These are phyloP conservation scores for Phrynocephalus vlangalii DNA, from an alignment of 2,797 vertebrate species.

Conservation along the genomic window DNA sequence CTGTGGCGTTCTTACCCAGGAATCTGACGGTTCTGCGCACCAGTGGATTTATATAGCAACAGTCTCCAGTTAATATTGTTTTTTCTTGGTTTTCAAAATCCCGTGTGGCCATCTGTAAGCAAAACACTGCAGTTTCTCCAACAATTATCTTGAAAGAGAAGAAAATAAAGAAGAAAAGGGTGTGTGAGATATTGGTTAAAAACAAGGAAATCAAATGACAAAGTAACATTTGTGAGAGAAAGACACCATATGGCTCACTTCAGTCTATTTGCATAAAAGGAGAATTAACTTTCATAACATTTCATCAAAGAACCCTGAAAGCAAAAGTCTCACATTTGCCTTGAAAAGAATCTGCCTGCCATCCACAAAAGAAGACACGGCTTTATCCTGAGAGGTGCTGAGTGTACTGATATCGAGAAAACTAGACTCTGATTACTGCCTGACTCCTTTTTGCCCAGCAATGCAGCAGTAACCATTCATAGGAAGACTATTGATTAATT, in stretches of 20 bases:
- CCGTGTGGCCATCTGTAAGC: conserved; percentile 95
- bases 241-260: conserved; percentile 24
- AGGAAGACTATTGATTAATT: too few species aligned
- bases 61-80: conserved; percentile 95
- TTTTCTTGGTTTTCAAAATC: conserved; percentile 96
- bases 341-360: conserved; percentile 6
- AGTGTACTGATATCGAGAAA: not conserved
- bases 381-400: conserved; percentile 2
- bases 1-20: conserved; percentile 85
- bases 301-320: conserved; percentile 34
- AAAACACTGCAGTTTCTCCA: conserved; percentile 95
- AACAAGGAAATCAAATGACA: conserved; percentile 38
- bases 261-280: conserved; percentile 40
- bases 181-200: conserved; percentile 64
- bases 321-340: conserved; percentile 1
- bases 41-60: conserved; percentile 97
- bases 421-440: not conserved
- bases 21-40: conserved; percentile 96
- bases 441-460: too few species aligned
- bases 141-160: conserved; percentile 87
- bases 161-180: conserved; percentile 66
- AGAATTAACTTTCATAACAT: conserved; percentile 29
- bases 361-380: not conserved
- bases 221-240: conserved; percentile 30
- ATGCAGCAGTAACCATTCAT: not conserved